Conservation (phyloP, 2,888 invertebrate species). For the Microplitis deprimator region DNA sequence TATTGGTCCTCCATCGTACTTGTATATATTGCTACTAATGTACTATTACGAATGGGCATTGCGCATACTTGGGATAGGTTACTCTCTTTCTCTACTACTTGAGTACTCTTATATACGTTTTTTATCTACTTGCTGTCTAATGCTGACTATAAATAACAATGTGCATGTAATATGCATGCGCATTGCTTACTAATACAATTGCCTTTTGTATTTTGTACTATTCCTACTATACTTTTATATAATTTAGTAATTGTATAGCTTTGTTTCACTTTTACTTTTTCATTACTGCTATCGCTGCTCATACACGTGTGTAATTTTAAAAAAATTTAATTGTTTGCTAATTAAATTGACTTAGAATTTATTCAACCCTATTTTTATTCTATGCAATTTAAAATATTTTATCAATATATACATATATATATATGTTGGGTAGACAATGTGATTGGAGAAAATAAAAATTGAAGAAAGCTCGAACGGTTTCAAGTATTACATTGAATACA, state of each 20-base stretch:
- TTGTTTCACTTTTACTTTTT: too few relatives aligned
- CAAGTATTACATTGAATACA: neutral
- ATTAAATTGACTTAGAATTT: too few relatives aligned
- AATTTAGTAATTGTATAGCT: neutral
- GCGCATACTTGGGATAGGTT: neutral
- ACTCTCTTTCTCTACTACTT: neutral
- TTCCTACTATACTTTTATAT: neutral
- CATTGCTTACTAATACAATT: neutral
- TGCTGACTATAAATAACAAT: neutral
- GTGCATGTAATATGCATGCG: neutral
- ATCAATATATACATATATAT: too few relatives aligned
- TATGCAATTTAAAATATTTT: too few relatives aligned
- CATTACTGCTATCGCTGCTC: too few relatives aligned
- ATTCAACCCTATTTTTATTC: too few relatives aligned
- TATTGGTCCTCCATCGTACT: constrained; percentile 29
- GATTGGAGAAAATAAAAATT: neutral
- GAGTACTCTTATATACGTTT: neutral
- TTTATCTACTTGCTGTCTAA: neutral
- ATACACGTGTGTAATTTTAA: too few relatives aligned
- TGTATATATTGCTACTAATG: constrained; percentile 29
- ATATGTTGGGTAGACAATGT: too few relatives aligned
- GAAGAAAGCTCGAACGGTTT: neutral
- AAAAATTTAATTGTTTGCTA: too few relatives aligned
- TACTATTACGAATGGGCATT: constrained; percentile 35
- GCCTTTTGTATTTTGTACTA: neutral